Evolutionary conservation across 2,888 invertebrate genomes (phyloP).

Genomic region (Harpagoxenus sublaevis): DNA sequence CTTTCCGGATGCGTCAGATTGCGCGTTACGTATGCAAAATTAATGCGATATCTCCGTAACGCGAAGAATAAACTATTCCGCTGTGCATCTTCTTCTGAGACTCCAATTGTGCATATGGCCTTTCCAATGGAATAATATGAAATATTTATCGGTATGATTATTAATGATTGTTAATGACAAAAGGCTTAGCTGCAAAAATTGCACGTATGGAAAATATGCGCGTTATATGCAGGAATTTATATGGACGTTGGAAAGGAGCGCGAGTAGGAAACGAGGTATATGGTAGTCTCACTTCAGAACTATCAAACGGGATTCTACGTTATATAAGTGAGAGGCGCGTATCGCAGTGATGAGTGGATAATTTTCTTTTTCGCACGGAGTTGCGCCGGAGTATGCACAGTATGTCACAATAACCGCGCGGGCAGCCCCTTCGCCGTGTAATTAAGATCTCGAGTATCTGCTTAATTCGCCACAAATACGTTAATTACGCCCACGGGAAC

Average conservation of each 20-base stretch:
- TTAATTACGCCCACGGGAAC: slow-evolving; percentile 49
- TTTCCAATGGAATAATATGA: not conserved
- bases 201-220: not conserved
- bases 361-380: slow-evolving; percentile 73
- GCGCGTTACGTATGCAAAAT: slow-evolving; percentile 34
- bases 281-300: slow-evolving; percentile 42
- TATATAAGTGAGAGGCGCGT: slow-evolving; percentile 60
- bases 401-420: slow-evolving; percentile 67
- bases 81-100: not conserved
- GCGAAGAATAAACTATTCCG: not conserved
- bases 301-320: slow-evolving; percentile 45
- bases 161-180: slow-evolving; percentile 23
- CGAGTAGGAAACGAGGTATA: slow-evolving; percentile 30
- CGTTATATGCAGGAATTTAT: slow-evolving; percentile 5
- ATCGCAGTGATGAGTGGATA: slow-evolving; percentile 67
- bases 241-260: slow-evolving; percentile 12
- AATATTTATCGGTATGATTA: slow-evolving; percentile 1
- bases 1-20: slow-evolving; percentile 27
- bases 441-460: slow-evolving; percentile 64
- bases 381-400: slow-evolving; percentile 56
- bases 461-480: slow-evolving; percentile 56
- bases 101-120: slow-evolving; percentile 14
- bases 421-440: slow-evolving; percentile 50
- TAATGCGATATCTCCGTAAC: slow-evolving; percentile 14
- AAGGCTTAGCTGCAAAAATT: not conserved